phyloP scores from a whole-genome alignment of 2,888 invertebrate species.

The Mesorhabditis belari region DNA sequence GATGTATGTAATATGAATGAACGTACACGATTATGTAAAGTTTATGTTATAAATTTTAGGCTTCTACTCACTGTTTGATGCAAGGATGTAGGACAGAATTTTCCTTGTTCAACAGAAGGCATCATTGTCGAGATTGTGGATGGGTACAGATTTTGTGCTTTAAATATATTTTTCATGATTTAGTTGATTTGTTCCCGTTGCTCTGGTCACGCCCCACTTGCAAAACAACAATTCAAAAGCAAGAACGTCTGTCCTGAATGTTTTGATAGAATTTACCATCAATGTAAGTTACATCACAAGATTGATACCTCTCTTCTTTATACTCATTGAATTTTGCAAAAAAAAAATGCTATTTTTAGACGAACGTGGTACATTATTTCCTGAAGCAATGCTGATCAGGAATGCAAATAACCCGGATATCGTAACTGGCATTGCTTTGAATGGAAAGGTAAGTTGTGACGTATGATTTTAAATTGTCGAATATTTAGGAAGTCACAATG shows the following conservation, averaged over 20 bases:
- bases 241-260: conserved; percentile 46
- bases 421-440: conserved; percentile 9
- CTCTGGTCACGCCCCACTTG: conserved; percentile 42
- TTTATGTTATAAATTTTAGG: too few relatives aligned
- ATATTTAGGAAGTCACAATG: conserved; percentile 9
- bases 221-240: conserved; percentile 26
- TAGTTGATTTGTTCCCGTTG: conserved; percentile 45
- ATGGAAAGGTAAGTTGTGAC: conserved; percentile 8
- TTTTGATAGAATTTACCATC: conserved; percentile 23
- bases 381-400: conserved; percentile 13
- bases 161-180: conserved; percentile 10
- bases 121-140: conserved; percentile 79
- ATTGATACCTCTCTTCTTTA: neutral
- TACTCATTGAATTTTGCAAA: neutral
- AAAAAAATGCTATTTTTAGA: conserved; percentile 14
- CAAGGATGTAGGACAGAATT: conserved; percentile 68
- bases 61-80: conserved; percentile 72
- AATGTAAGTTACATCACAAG: conserved; percentile 21
- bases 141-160: conserved; percentile 63
- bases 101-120: conserved; percentile 71
- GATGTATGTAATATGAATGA: too few relatives aligned
- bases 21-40: too few relatives aligned
- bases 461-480: neutral
- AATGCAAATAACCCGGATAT: conserved; percentile 1
- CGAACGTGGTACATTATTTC: conserved; percentile 28